Base-by-base conservation (phyloP, 2,888 invertebrate species). In the Apodemia zela region DNA sequence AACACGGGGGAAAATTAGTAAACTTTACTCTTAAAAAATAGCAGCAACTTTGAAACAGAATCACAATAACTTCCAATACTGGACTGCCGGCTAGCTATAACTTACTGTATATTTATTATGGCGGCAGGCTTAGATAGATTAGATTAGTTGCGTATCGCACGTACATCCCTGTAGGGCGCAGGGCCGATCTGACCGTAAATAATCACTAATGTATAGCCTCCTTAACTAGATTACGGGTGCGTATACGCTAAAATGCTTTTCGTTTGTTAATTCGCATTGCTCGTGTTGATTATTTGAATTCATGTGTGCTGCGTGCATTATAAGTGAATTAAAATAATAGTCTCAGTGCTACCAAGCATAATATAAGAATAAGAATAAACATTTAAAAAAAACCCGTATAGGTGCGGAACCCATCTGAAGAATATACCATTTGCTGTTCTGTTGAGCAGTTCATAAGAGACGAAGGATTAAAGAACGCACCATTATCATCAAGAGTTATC, bases 131-230 rank as follows among this genome's bases (percentile, higher is more conserved):
- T 45, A 45, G 64, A 60, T 66, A 81, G 83, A 84, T 85, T 79
- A 85, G 84, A 85, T 85, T 82, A 82, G 74, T 69, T 71, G 81
- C 82, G 82, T 82, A 82, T 84, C 82, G 78, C 81, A 81, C 79
- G 76, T 73, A 75, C 71, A 72, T 72, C 72, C 75, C 69, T 62
- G 64, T 65, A 67, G 35, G 61, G 51, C 51, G n/a, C 60, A 38
- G 33, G 25, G 25, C 18, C 15, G 54, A 54, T 54, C 25, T 15
- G 21, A 21, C 67, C 68, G 72, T 75, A 75, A 75, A 77, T 78
- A 76, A 76, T 75, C 76, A 75, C 73, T 72, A 71, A 77, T 75
- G 74, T 75, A 75, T 60, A 59, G 45, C 71, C 72, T 71, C 71
- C 68, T 69, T 70, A 68, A 71, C 71, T 69, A 71, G 72, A 72